Evolutionary conservation across 64 coral and sea anemone genomes (phyloP).

Genomic region (Montipora foliosa): DNA sequence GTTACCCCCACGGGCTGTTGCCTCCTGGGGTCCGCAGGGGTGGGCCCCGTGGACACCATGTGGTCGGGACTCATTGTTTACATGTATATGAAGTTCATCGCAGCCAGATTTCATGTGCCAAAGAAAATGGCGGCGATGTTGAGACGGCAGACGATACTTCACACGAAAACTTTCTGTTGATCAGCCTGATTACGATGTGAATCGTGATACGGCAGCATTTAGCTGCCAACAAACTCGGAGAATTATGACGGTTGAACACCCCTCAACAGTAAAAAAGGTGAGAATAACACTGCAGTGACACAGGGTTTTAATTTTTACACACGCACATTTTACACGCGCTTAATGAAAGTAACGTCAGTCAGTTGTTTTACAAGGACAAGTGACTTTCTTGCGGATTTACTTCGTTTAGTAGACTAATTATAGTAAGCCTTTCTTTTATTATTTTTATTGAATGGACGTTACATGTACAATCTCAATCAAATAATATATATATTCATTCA

Average conservation of each 20-base stretch:
- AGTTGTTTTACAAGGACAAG: not conserved
- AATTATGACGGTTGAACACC: constrained; percentile 79
- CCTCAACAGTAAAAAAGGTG: constrained; percentile 74
- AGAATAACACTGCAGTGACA: not conserved
- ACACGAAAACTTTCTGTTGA: not conserved
- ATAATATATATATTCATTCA: too few species aligned
- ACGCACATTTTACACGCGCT: not conserved
- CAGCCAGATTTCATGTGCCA: too few species aligned
- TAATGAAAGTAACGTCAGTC: not conserved
- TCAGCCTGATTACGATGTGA: constrained; percentile 15
- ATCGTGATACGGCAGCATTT: constrained; percentile 33
- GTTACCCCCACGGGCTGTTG: too few species aligned
- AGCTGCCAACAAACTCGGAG: constrained; percentile 27
- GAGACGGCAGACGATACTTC: too few species aligned
- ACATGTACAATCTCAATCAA: too few species aligned
- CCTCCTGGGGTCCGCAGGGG: too few species aligned
- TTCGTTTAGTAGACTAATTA: too few species aligned
- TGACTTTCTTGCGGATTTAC: not conserved
- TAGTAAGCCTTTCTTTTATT: too few species aligned
- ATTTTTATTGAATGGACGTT: too few species aligned
- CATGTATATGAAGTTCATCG: too few species aligned
- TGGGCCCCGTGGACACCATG: too few species aligned
- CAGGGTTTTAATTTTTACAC: not conserved
- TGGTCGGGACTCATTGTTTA: too few species aligned
- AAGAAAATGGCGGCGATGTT: constrained; percentile 17